These are phyloP conservation scores for Macrochelys suwanniensis DNA, from an alignment of 2,797 vertebrate species.

Conservation along the genomic window DNA sequence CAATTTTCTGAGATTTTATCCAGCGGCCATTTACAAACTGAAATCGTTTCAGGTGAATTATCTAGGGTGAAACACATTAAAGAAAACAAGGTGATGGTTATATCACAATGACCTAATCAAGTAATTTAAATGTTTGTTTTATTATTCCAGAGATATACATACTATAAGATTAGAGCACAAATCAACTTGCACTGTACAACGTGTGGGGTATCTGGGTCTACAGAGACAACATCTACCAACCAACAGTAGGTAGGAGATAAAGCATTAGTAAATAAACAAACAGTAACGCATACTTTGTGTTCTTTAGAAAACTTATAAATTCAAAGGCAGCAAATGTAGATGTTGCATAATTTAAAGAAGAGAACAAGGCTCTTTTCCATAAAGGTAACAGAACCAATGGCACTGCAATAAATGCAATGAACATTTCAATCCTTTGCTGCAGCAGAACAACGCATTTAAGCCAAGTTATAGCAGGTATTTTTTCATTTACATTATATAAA, in stretches of 20 bases:
- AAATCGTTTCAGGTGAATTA: slow-evolving; percentile 98
- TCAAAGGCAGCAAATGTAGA: background rate
- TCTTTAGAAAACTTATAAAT: background rate
- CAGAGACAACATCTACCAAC: background rate
- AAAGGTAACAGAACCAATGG: background rate
- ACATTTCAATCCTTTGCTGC: slow-evolving; percentile 26
- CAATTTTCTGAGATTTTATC: slow-evolving; percentile 99
- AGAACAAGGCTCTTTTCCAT: background rate
- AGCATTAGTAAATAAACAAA: background rate
- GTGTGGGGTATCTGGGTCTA: background rate
- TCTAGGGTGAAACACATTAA: slow-evolving; percentile 81
- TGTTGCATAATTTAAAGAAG: background rate
- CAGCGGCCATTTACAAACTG: slow-evolving; percentile 98
- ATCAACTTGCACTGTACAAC: background rate
- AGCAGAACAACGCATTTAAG: background rate
- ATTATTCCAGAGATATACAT: background rate
- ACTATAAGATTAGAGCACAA: background rate
- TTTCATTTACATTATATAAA: slow-evolving; percentile 3
- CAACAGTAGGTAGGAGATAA: background rate
- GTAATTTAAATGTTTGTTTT: background rate
- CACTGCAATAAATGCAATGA: background rate
- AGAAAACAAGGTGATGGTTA: background rate
- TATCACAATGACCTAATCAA: background rate
- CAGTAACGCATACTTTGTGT: background rate
- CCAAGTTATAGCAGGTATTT: background rate